These are phyloP conservation scores for Pantala flavescens DNA, from an alignment of 1,140 invertebrate genomes.

Conservation along the genomic window DNA sequence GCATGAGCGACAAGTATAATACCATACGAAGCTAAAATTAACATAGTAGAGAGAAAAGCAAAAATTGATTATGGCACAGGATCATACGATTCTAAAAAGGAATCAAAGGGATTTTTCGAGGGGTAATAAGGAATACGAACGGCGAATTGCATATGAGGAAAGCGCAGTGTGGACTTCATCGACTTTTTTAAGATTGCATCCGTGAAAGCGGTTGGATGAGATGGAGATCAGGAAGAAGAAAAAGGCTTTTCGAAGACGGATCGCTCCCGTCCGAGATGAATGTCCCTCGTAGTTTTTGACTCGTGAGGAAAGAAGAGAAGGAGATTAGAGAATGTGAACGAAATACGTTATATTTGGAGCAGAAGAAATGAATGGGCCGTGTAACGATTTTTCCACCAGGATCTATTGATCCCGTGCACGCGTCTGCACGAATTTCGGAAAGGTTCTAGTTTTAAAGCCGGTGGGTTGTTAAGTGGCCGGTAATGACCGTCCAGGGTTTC, in stretches of 20 bases:
- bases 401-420: not conserved
- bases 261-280: not conserved
- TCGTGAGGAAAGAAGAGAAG: not conserved
- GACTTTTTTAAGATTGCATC: too few relatives aligned
- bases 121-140: too few relatives aligned
- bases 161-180: too few relatives aligned
- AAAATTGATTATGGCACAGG: too few relatives aligned
- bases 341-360: slow-evolving; percentile 6
- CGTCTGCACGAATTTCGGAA: not conserved
- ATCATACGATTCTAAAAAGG: too few relatives aligned
- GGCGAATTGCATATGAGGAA: too few relatives aligned
- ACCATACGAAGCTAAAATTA: too few relatives aligned
- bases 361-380: not conserved
- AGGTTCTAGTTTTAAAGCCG: not conserved
- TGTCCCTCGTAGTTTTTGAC: not conserved
- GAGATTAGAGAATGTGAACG: not conserved
- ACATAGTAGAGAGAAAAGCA: too few relatives aligned
- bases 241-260: not conserved
- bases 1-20: too few relatives aligned
- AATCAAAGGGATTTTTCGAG: too few relatives aligned
- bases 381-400: not conserved
- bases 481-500: too few relatives aligned
- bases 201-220: not conserved
- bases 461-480: too few relatives aligned
- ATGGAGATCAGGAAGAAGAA: not conserved